Conservation (phyloP, 2,113 vertebrate species). For the Scalopus aquaticus region DNA sequence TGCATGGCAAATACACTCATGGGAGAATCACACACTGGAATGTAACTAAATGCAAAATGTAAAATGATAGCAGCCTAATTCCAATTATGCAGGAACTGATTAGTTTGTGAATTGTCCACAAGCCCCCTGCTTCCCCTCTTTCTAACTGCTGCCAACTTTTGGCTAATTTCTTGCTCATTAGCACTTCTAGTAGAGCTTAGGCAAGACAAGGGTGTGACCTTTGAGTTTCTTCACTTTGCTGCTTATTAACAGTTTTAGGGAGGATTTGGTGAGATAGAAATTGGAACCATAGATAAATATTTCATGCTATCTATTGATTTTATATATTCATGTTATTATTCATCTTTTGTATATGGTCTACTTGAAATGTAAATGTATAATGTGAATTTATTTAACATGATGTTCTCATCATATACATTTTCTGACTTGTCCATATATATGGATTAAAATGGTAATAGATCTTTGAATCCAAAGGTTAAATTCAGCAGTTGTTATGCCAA, state of each 20-base stretch:
- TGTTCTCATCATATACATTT: background rate
- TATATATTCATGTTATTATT: slow-evolving; percentile 16
- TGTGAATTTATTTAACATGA: background rate
- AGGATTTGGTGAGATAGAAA: slow-evolving; percentile 4
- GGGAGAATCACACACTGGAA: background rate
- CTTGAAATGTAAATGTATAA: slow-evolving; percentile 18
- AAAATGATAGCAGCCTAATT: slow-evolving; percentile 51
- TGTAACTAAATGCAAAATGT: slow-evolving; percentile 52
- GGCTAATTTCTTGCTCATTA: slow-evolving; percentile 73
- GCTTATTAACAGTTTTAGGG: slow-evolving; percentile 37
- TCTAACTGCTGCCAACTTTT: slow-evolving; percentile 66
- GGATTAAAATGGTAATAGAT: background rate
- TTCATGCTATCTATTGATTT: background rate
- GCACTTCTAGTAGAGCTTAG: slow-evolving; percentile 44
- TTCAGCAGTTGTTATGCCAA: background rate
- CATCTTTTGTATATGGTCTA: background rate
- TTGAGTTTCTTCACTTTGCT: slow-evolving; percentile 58
- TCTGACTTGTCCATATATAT: background rate
- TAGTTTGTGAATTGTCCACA: slow-evolving; percentile 37
- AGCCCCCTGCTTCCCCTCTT: slow-evolving; percentile 60
- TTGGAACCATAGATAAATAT: background rate
- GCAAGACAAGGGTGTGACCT: slow-evolving; percentile 43
- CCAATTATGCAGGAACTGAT: slow-evolving; percentile 69
- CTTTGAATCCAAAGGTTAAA: slow-evolving; percentile 40
- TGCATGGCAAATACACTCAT: background rate